Evolutionary conservation across 2,797 vertebrate genomes (phyloP), one percentile per base, ranked within the genome.

Genomic region (Psittacula derbiana): DNA sequence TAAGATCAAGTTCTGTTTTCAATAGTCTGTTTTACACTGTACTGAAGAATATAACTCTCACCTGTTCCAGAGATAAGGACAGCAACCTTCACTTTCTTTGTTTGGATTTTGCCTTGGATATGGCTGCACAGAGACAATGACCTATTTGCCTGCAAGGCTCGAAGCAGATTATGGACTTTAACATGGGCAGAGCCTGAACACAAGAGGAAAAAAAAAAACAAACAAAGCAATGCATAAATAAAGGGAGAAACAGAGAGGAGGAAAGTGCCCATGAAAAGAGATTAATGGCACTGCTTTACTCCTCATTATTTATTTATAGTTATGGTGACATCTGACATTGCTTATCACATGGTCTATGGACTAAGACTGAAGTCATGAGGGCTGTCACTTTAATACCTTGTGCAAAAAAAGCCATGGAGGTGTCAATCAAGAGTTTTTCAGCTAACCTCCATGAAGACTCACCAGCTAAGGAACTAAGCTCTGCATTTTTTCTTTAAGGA

Each of bases 41-140:
- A 79, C 53, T 28, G 23, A 17, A 78, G 43, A 88, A 44, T 47
- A 27, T 24, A 88, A 20, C 24, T n/a, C 97, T 97, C 71, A 99
- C 99, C 99, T 97, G 99, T 99, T 89, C 99, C 99, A 36, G 99
- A 99, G 97, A 99, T 99, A 16, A 99, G 98, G 61, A 99, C 98
- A 4, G 98, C 99, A 10, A 99, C 99, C 97, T 95, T 98, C 78
- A 97, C 94, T 81, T 96, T 98, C 52, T 90, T 95, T 12, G 95
- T 23, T 11, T 92, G 93, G 66, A 95, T 96, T 94, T 95, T 98
- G 92, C 94, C 97, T 62, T 80, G 96, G 15, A 97, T 91, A 11
- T 93, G 69, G 67, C 82, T 73, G 66, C 19, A 90, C 38, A 88
- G 30, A 38, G 87, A 70, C 70, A 91, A 58, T 16, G 97, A 84